Percentiles rank a stretch among this genome's conserved stretches.
Conservation (phyloP, 1,140 invertebrate genomes). For the Coenobita brevimanus region DNA sequence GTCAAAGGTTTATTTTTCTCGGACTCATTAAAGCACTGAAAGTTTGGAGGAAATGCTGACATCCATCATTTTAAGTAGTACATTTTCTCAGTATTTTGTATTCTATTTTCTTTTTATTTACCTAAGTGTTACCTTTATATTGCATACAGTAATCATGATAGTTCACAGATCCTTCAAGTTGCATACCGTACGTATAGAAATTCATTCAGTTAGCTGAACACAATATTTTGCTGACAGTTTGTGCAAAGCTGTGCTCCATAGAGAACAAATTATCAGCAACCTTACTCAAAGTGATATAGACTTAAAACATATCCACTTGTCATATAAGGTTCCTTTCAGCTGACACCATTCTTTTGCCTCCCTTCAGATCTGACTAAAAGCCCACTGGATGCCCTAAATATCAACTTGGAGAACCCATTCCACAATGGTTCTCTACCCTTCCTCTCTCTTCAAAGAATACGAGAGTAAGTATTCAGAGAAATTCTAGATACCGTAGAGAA, state of each 20-base stretch:
- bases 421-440: slow-evolving; percentile 29
- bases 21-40: background rate
- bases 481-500: no score
- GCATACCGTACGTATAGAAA: no score
- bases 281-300: no score
- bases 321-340: background rate
- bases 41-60: background rate
- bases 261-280: no score
- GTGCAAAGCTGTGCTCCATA: no score
- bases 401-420: slow-evolving; percentile 39
- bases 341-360: background rate
- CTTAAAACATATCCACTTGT: background rate
- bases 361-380: slow-evolving; percentile 30
- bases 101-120: background rate
- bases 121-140: background rate
- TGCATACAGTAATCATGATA: no score
- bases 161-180: no score
- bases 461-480: no score
- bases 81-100: background rate
- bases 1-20: background rate
- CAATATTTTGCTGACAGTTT: no score
- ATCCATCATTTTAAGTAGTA: background rate
- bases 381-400: slow-evolving; percentile 21
- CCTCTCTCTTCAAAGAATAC: slow-evolving; percentile 48
- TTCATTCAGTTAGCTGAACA: no score